These are phyloP conservation scores for Phocoena phocoena DNA, from an alignment of 2,113 vertebrate genomes.

Conservation along the genomic window DNA sequence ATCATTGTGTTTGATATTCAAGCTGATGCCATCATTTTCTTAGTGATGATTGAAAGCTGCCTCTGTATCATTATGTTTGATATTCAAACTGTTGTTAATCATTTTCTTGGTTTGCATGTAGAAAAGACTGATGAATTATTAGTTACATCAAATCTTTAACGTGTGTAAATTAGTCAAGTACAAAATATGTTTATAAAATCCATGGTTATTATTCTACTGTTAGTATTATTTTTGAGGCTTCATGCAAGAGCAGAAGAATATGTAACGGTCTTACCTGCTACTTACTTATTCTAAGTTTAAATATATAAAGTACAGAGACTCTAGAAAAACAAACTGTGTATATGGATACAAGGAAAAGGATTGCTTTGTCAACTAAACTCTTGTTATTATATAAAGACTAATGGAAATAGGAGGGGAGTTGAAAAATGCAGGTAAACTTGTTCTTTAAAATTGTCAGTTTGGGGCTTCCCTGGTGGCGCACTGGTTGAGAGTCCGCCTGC, in stretches of 20 bases:
- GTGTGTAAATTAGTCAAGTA: constrained; percentile 75
- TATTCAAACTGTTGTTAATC: constrained; percentile 71
- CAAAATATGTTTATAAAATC: constrained; percentile 73
- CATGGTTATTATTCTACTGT: constrained; percentile 59
- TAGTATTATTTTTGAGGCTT: constrained; percentile 59
- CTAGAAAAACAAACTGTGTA: background rate
- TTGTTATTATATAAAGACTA: background rate
- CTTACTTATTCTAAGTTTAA: constrained; percentile 27
- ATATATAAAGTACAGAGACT: background rate
- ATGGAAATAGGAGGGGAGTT: background rate
- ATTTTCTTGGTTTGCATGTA: constrained; percentile 68
- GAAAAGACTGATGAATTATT: constrained; percentile 74
- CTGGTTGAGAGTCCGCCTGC: too few relatives aligned
- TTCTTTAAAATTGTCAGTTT: background rate
- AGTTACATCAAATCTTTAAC: constrained; percentile 74
- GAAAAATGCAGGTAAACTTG: background rate
- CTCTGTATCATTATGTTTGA: constrained; percentile 64
- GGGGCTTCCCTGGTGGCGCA: too few relatives aligned
- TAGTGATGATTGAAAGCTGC: constrained; percentile 70
- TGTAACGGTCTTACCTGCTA: background rate
- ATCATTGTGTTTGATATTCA: constrained; percentile 57
- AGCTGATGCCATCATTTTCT: constrained; percentile 70
- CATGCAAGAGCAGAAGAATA: constrained; percentile 1
- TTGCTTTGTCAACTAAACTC: background rate
- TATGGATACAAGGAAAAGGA: background rate